Base-by-base conservation (phyloP, 1,140 invertebrate species). In the Zaprionus tsacasi region DNA sequence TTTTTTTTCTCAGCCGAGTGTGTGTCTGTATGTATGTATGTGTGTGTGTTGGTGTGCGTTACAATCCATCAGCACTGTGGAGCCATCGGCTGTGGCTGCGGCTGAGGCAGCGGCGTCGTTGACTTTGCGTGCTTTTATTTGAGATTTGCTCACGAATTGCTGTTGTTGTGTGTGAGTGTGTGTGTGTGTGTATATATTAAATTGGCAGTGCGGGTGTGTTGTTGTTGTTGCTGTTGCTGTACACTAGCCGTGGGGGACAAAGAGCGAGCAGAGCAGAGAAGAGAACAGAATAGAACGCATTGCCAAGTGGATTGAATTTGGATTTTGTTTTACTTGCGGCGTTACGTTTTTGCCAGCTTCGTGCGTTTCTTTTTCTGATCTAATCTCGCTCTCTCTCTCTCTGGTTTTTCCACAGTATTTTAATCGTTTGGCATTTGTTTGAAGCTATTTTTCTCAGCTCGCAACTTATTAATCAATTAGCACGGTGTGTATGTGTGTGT, bases 101-200 rank as follows among this genome's bases (percentile, higher is more conserved):
- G 54, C 65, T 73, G 71, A 43, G 76, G 52, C 64, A 48, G 67
- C 50, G 50, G 33, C 65, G 40, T 64, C 60, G 54, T 75, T 82
- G 76, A 80, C 81, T 88, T 78, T 82, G 79, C 82, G 79, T 85
- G 82, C 83, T 87, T 87, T 87, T 82, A 88, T 88, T 88, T 87
- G 73, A 78, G 73, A 88, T 87, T 87, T 82, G 83, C 80, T 86
- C 83, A 88, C 83, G 83, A 82, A 87, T 79, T 80, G 82, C 57
- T 82, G 80, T 68, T 71, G 58, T 76, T 58, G 54, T 67, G 52
- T 59, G 61, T 76, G 33, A 27, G 17, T 56, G 12, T 78, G 60
- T 83, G 64, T 75, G 59, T 71, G 60, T 61, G 12, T 55, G 52
- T 70, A 21, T 60, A 17, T 43, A 35, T 61, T 65, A 65, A 56